Percentiles rank a stretch among this genome's conserved stretches.
Conservation (phyloP, 2,888 invertebrate species). For the Piscicola geometra region DNA sequence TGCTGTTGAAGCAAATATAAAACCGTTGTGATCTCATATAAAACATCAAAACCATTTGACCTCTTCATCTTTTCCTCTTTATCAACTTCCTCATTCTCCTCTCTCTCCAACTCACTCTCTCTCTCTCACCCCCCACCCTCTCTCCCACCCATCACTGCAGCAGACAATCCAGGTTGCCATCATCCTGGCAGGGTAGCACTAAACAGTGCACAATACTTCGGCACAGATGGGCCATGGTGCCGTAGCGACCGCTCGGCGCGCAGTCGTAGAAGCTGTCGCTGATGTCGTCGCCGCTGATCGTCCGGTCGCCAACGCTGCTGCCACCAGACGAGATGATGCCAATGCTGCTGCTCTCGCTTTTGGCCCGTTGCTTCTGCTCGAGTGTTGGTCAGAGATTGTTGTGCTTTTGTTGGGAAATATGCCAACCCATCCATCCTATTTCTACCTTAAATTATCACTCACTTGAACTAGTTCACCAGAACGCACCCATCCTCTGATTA, state of each 20-base stretch:
- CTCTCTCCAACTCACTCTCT: too few species aligned
- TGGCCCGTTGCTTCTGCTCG: conserved; percentile 59
- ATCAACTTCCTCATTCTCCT: too few species aligned
- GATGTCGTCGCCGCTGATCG: conserved; percentile 68
- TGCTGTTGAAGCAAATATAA: too few species aligned
- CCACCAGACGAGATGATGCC: conserved; percentile 65
- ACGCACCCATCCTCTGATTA: too few species aligned
- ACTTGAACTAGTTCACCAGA: too few species aligned
- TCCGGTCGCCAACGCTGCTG: conserved; percentile 61
- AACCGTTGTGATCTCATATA: too few species aligned
- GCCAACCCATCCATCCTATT: too few species aligned
- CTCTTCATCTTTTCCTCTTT: too few species aligned
- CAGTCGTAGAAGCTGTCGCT: conserved; percentile 96
- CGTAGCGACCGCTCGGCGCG: conserved; percentile 92
- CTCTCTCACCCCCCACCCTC: too few species aligned
- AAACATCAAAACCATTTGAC: too few species aligned
- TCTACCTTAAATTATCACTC: not conserved
- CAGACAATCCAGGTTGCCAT: conserved; percentile 50
- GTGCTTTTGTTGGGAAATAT: too few species aligned
- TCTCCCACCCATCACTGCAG: conserved; percentile 38
- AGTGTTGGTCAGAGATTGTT: not conserved
- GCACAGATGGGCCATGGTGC: conserved; percentile 89
- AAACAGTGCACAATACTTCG: conserved; percentile 53
- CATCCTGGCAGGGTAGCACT: conserved; percentile 46
- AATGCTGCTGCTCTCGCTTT: conserved; percentile 81